Conservation (phyloP, 2,888 invertebrate species). For the Acholoe squamosa region DNA sequence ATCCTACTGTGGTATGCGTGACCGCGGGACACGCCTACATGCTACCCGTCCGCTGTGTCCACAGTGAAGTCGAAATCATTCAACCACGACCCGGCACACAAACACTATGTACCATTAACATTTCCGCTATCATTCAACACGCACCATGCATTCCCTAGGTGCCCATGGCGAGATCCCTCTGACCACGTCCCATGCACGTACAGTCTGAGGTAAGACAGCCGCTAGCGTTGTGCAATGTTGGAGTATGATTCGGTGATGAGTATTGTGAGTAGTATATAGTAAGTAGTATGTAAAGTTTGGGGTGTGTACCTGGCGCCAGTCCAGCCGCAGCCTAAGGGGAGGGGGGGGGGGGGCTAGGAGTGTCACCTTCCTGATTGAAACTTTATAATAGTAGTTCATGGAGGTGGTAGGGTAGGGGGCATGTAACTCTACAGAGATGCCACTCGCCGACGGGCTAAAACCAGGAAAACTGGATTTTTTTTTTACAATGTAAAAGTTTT, state of each 20-base stretch:
- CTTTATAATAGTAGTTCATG: neutral
- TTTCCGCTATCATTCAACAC: neutral
- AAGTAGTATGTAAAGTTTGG: neutral
- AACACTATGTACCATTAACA: slow-evolving; percentile 11
- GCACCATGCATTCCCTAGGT: neutral
- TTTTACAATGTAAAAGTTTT: too few species aligned
- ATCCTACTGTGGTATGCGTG: neutral
- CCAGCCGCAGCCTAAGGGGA: neutral
- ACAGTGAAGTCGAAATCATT: neutral
- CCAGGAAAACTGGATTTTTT: too few species aligned
- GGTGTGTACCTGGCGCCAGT: neutral
- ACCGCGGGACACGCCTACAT: neutral
- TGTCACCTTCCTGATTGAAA: neutral
- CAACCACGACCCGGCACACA: neutral
- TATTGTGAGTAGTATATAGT: neutral
- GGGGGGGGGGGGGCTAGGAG: neutral
- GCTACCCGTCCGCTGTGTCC: neutral
- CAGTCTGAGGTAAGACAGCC: too few species aligned
- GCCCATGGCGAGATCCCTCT: neutral
- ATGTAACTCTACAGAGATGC: too few species aligned
- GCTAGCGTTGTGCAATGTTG: too few species aligned
- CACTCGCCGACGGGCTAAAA: too few species aligned
- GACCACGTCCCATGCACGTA: neutral
- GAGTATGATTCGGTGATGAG: too few species aligned
- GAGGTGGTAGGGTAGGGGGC: too few species aligned